These are phyloP conservation scores for Scolanthus callimorphus DNA, from an alignment of 92 coral and sea anemone genomes.

Conservation along the genomic window DNA sequence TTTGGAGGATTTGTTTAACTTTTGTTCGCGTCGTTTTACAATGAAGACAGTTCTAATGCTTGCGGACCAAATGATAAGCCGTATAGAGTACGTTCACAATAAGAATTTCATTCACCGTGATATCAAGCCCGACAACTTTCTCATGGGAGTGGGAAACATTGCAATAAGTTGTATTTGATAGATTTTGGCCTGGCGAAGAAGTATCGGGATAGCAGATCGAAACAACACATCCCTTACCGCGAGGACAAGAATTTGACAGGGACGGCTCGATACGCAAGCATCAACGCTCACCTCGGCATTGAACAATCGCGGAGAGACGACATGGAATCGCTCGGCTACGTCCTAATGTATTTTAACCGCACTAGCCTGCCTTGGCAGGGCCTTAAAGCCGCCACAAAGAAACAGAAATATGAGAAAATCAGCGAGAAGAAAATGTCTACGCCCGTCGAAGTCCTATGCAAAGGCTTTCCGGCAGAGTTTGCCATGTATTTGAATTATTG, in stretches of 20 bases:
- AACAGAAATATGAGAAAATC: slow-evolving; percentile 96
- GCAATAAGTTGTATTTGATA: slow-evolving; percentile 95
- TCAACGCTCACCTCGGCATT: slow-evolving; percentile 94
- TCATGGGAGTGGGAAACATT: slow-evolving; percentile 98
- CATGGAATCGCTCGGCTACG: slow-evolving; percentile 97
- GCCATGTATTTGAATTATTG: slow-evolving; percentile 99
- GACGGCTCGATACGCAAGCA: slow-evolving; percentile 97
- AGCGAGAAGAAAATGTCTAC: slow-evolving; percentile 99
- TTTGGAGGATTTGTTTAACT: slow-evolving; percentile 97
- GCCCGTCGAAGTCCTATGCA: slow-evolving; percentile 94
- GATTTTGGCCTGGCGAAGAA: slow-evolving; percentile 98
- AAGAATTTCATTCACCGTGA: slow-evolving; percentile 99
- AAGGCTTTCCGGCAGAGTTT: slow-evolving; percentile 99
- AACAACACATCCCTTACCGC: slow-evolving; percentile 94
- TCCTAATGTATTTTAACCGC: slow-evolving; percentile 97
- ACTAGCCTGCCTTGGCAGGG: slow-evolving; percentile 99
- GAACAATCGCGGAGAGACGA: slow-evolving; percentile 99
- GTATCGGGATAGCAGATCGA: slow-evolving; percentile 89
- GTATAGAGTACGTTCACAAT: slow-evolving; percentile 97
- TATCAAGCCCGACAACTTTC: slow-evolving; percentile 97
- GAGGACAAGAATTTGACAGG: slow-evolving; percentile 98
- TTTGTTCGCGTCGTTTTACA: slow-evolving; percentile 99
- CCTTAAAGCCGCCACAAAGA: slow-evolving; percentile 94
- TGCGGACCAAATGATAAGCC: slow-evolving; percentile 99
- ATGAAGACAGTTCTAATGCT: slow-evolving; percentile 99